Evolutionary conservation across 2,888 invertebrate species (phyloP), one percentile per base, ranked within the genome.

Genomic region (Galerucella nymphaeae): DNA sequence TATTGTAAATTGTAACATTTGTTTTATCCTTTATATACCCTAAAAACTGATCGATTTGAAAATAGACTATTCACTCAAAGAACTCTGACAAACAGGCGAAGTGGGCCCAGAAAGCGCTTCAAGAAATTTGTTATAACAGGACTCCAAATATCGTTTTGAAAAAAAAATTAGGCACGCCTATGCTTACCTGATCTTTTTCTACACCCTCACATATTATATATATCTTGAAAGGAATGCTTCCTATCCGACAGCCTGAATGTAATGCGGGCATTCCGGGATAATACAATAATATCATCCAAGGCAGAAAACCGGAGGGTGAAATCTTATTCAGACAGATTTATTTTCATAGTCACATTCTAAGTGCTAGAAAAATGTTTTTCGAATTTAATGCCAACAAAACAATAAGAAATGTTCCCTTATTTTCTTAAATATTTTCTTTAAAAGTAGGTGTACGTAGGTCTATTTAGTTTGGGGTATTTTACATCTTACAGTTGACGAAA

Each of bases 181-280:
- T 59, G 59, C n/a, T n/a, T 38, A 59, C 59, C 59, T 59, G 59
- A 59, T 59, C 59, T 59, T 38, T 59, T 59, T 59, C 59, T 38
- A 38, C 59, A n/a, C 59, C 59, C 59, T 30, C 38, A 59, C 30
- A 38, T 59, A 38, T 48, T 30, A 63, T 64, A 72, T 64, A 64
- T 63, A 57, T 50, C 62, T 63, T 53, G 50, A 38, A 64, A 64
- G 70, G 66, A 75, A 57, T 55, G 77, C 73, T 71, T 74, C 75
- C 75, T 75, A 75, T 76, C 74, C 72, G 66, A 72, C 72, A 67
- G 64, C 72, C 65, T 70, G 73, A 72, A 78, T 76, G 77, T 78
- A 77, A 75, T 77, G 77, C 75, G 71, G 71, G 72, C 75, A 77
- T 77, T 75, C 76, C 75, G 71, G 69, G 74, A 75, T 74, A 75